These are phyloP conservation scores for Schizotus pectinicornis DNA, from an alignment of 2,888 invertebrate genomes.

Conservation along the genomic window DNA sequence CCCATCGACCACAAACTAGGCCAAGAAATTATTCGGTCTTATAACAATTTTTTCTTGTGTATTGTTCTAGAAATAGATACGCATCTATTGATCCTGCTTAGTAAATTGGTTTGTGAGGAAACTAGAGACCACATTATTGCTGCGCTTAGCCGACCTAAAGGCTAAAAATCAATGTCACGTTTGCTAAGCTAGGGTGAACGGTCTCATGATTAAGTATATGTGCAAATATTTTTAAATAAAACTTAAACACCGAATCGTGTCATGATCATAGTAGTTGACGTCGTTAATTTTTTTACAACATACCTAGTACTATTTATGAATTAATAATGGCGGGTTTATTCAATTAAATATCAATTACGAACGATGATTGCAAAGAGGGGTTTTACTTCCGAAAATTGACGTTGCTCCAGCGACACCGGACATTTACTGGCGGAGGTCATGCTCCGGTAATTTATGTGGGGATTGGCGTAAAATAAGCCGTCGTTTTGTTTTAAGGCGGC, in stretches of 20 bases:
- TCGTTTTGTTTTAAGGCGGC: conserved; percentile 23
- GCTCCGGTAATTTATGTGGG: conserved; percentile 25
- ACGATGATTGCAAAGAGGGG: too few relatives aligned
- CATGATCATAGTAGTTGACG: too few relatives aligned
- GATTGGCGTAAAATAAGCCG: conserved; percentile 23
- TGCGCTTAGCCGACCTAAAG: conserved; percentile 36
- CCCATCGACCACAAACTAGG: too few relatives aligned
- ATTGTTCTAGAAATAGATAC: too few relatives aligned
- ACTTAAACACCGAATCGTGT: too few relatives aligned
- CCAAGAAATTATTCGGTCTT: too few relatives aligned
- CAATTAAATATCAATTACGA: too few relatives aligned
- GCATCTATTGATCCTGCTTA: conserved; percentile 22
- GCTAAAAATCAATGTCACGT: conserved; percentile 46
- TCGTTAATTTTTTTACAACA: not conserved
- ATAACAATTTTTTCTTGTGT: too few relatives aligned
- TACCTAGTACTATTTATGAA: conserved; percentile 4
- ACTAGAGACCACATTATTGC: conserved; percentile 13
- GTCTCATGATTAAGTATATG: conserved; percentile 8
- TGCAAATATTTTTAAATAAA: conserved; percentile 32
- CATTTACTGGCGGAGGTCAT: conserved; percentile 9
- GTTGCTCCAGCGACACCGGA: too few relatives aligned
- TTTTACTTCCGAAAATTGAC: too few relatives aligned
- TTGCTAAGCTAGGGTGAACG: conserved; percentile 35
- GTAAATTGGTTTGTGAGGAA: conserved; percentile 18
- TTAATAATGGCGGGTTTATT: too few relatives aligned